Percentiles rank a stretch among this genome's conserved stretches.
phyloP scores from a whole-genome alignment of 2,797 vertebrate genomes.

The Spinus olivaceus region DNA sequence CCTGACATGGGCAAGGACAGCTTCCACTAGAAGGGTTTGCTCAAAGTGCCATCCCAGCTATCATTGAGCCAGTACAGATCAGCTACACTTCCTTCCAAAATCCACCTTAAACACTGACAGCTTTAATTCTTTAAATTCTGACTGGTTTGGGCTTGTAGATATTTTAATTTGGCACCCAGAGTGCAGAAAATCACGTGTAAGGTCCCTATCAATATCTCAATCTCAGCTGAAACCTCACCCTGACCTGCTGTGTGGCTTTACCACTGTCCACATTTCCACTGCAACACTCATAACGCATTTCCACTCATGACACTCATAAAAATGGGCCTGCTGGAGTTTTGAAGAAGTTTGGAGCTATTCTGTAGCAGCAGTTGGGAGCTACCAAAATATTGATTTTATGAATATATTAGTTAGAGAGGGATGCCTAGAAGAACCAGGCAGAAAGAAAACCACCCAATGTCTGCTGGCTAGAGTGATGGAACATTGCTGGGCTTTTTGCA shows the following conservation, averaged over 20 bases:
- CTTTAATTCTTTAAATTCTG: neutral
- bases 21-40: neutral
- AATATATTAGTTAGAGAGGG: neutral
- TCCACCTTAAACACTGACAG: neutral
- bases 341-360: neutral
- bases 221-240: neutral
- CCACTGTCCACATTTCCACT: neutral
- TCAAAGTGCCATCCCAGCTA: neutral
- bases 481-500: neutral
- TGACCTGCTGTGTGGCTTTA: neutral
- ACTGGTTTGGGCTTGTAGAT: neutral
- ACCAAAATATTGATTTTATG: neutral
- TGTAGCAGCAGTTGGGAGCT: neutral
- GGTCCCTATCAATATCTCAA: neutral
- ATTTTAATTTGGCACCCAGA: neutral
- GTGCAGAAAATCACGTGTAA: neutral
- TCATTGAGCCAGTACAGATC: fast-evolving
- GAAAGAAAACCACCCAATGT: neutral
- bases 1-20: neutral
- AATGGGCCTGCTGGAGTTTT: neutral
- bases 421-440: neutral
- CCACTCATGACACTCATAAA: neutral
- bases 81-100: neutral
- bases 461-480: neutral
- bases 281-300: fast-evolving